Base-by-base conservation (phyloP, 2,888 invertebrate genomes). In the Agrilus biguttatus region DNA sequence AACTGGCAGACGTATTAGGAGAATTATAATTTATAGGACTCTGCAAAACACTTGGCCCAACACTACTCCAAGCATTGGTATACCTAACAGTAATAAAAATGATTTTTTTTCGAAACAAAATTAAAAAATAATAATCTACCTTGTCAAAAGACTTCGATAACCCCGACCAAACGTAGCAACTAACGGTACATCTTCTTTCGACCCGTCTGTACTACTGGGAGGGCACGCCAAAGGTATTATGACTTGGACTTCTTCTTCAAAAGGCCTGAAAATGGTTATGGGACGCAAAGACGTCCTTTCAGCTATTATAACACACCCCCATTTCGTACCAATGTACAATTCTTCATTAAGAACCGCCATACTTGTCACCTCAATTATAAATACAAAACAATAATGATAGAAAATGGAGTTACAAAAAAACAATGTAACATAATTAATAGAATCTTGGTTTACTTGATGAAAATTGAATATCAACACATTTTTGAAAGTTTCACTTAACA, bases 231-330 rank as follows among this genome's bases (percentile, higher is more conserved):
- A 67, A 0, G 81, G 68, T 36, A 81, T 67, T 43, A 83, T 79
- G 1, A 75, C 72, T 41, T 72, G 71, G 12, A 83, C 77, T 64
- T 89, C 83, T 53, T 83, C 83, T 63, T 90, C 86, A 58, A 87
- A 89, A 0, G 92, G 90, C 34, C 92, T 73, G 70, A 92, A 92
- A n/a, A 93, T 84, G 4, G 90, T 89, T 45, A 92, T 80, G 0
- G 95, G 93, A 3, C 87, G 70, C 53, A 95, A 72, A 0, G 83
- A 76, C 44, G 73, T 70, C 14, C 82, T 77, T 61, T 92, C 91
- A 0, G 90, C 88, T 6, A 95, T 84, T 41, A 96, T 83, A 37
- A 97, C 69, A 62, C 92, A 91, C 19, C 97, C 97, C 84, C 90
- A 88, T 7, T 90, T 89, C 1, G 96, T 96, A 37, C 96, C 96